Evolutionary conservation across 2,888 invertebrate genomes (phyloP).

Genomic region (Volucella inanis): DNA sequence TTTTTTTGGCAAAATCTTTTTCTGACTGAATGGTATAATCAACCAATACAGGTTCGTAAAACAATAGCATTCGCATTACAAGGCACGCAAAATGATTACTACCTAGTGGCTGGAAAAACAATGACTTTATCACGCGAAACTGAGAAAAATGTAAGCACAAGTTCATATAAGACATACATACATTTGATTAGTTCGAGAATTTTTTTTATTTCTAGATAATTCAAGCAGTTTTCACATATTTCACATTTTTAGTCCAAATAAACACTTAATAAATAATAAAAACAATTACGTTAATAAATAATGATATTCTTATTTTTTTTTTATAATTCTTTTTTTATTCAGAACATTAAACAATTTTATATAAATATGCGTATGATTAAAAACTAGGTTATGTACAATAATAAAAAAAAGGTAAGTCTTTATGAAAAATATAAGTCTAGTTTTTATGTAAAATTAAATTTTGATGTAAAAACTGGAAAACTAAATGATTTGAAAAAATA

Average conservation of each 20-base stretch:
- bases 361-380: too few relatives aligned
- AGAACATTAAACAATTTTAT: too few relatives aligned
- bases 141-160: conserved; percentile 36
- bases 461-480: too few relatives aligned
- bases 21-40: conserved; percentile 39
- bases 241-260: conserved; percentile 26
- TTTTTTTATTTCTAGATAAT: conserved; percentile 22
- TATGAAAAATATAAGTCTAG: too few relatives aligned
- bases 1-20: conserved; percentile 47
- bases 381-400: too few relatives aligned
- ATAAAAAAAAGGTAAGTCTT: too few relatives aligned
- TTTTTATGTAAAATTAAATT: too few relatives aligned
- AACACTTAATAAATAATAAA: neutral
- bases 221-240: conserved; percentile 47
- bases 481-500: too few relatives aligned
- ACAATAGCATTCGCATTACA: conserved; percentile 19
- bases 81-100: conserved; percentile 38
- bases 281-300: too few relatives aligned
- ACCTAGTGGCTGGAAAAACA: conserved; percentile 33
- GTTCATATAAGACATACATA: neutral
- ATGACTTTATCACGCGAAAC: conserved; percentile 54
- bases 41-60: conserved; percentile 14
- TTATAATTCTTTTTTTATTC: too few relatives aligned
- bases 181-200: neutral
- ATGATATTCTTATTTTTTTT: too few relatives aligned